phyloP scores from a whole-genome alignment of 2,113 vertebrate species.

The Silurus meridionalis region DNA sequence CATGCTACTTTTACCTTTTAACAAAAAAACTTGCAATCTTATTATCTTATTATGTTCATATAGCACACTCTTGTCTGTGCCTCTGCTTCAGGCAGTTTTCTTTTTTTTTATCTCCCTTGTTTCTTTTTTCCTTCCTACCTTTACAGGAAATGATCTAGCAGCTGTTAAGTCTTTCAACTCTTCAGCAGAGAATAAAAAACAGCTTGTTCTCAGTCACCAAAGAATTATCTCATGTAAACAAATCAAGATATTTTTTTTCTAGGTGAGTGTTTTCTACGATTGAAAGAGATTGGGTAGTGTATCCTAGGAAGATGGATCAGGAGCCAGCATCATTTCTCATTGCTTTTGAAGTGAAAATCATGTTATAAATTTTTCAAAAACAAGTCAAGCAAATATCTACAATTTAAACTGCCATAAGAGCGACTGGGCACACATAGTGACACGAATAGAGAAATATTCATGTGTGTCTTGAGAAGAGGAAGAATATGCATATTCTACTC shows the following conservation, averaged over 20 bases:
- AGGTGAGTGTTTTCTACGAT: slow-evolving; percentile 38
- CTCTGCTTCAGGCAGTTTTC: background rate
- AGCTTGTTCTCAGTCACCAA: slow-evolving; percentile 38
- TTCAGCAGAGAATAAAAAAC: slow-evolving; percentile 54
- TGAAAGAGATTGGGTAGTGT: slow-evolving; percentile 24
- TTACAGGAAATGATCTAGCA: slow-evolving; percentile 35
- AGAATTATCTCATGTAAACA: slow-evolving; percentile 46
- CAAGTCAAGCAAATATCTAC: background rate
- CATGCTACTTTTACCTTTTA: slow-evolving; percentile 5
- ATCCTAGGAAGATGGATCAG: slow-evolving; percentile 5
- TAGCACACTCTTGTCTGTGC: background rate
- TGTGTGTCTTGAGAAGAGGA: background rate
- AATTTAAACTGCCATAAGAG: background rate
- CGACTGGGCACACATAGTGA: background rate
- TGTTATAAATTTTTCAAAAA: background rate
- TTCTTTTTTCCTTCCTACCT: slow-evolving; percentile 2
- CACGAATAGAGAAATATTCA: background rate
- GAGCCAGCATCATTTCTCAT: background rate
- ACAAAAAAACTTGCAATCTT: slow-evolving; percentile 5
- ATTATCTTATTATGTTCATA: slow-evolving; percentile 3
- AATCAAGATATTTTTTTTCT: slow-evolving; percentile 25
- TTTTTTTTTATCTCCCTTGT: background rate
- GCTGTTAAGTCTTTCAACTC: slow-evolving; percentile 50
- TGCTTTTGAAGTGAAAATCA: slow-evolving; percentile 10
- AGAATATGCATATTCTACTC: background rate